Conservation (phyloP, 2,888 invertebrate species). For the Lycophotia porphyrea region DNA sequence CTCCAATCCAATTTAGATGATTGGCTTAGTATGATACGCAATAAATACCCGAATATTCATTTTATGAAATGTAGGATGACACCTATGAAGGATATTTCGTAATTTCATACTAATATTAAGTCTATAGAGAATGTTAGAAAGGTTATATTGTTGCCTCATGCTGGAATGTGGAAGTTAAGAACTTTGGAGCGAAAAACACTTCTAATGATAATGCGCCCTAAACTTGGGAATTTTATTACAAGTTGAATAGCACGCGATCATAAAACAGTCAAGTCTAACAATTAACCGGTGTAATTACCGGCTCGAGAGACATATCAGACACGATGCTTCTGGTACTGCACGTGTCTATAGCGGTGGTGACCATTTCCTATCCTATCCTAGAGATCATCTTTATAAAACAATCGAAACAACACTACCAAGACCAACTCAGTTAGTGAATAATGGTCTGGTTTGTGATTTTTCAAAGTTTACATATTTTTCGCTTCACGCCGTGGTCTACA, state of each 20-base stretch:
- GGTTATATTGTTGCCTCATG: conserved; percentile 41
- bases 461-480: conserved; percentile 25
- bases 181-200: conserved; percentile 49
- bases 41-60: conserved; percentile 53
- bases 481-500: conserved; percentile 15
- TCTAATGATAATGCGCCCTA: conserved; percentile 38
- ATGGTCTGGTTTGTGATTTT: conserved; percentile 25
- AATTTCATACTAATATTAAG: conserved; percentile 48
- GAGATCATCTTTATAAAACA: not conserved
- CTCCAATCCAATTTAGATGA: conserved; percentile 63
- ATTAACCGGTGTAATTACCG: conserved; percentile 28
- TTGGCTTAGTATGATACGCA: conserved; percentile 59
- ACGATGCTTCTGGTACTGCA: not conserved
- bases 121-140: conserved; percentile 12
- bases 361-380: too few species aligned
- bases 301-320: conserved; percentile 14
- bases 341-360: not conserved
- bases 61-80: conserved; percentile 44
- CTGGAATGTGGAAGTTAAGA: conserved; percentile 50
- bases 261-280: conserved; percentile 41
- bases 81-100: conserved; percentile 35
- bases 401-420: conserved; percentile 15
- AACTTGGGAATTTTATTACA: conserved; percentile 51
- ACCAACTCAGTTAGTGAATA: conserved; percentile 21
- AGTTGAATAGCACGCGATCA: conserved; percentile 40